Evolutionary conservation across 1,140 invertebrate species (phyloP).

Genomic region (Drosophila navojoa): DNA sequence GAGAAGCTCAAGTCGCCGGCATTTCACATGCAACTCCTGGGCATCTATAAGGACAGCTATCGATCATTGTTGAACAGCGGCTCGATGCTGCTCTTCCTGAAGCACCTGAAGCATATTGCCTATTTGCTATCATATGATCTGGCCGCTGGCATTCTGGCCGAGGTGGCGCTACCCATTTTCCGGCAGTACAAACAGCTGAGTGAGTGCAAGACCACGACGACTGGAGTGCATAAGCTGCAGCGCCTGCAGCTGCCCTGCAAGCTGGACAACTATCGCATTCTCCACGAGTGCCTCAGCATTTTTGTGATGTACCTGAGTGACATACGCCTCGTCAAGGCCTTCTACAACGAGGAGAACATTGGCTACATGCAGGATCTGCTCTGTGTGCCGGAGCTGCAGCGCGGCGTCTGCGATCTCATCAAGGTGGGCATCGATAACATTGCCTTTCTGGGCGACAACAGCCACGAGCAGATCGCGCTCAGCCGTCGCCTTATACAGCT

Average conservation of each 20-base stretch:
- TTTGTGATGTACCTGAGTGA: conserved; percentile 79
- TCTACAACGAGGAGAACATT: conserved; percentile 82
- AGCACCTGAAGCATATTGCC: conserved; percentile 76
- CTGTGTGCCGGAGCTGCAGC: conserved; percentile 62
- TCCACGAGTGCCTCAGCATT: conserved; percentile 76
- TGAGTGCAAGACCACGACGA: conserved; percentile 3
- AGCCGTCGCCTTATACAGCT: conserved; percentile 73
- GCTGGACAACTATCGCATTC: conserved; percentile 60
- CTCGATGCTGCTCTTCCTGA: conserved; percentile 64
- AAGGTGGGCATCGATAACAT: conserved; percentile 82
- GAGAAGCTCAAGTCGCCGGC: conserved; percentile 65
- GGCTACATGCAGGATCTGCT: conserved; percentile 75
- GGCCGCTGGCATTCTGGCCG: conserved; percentile 69
- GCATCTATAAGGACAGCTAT: conserved; percentile 67
- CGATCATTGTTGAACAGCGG: conserved; percentile 31
- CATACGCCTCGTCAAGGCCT: conserved; percentile 76
- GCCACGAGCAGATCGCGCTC: conserved; percentile 60
- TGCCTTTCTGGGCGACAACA: conserved; percentile 76
- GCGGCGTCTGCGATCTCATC: conserved; percentile 79
- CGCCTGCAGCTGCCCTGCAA: conserved; percentile 40
- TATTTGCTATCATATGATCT: conserved; percentile 68
- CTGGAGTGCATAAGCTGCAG: conserved; percentile 29
- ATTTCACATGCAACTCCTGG: conserved; percentile 63
- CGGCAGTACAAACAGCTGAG: conserved; percentile 59
- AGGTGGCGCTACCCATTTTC: conserved; percentile 75